Percentiles rank a stretch among this genome's conserved stretches.
Evolutionary conservation across 2,113 vertebrate genomes (phyloP).

Genomic region (Hippocampus zosterae): DNA sequence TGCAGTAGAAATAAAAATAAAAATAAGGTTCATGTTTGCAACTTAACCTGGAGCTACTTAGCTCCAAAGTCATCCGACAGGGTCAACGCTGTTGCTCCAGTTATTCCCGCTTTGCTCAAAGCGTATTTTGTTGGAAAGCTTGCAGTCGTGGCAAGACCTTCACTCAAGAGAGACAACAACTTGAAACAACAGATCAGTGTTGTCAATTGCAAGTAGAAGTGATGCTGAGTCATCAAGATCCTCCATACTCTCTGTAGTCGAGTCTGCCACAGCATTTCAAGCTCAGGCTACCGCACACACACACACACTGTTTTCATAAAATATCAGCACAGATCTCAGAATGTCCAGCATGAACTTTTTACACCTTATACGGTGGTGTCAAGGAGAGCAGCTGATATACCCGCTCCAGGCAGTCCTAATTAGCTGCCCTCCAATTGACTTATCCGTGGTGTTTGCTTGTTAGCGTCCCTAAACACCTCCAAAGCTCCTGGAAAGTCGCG

Average conservation of each 20-base stretch:
- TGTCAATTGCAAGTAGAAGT: slow-evolving; percentile 20
- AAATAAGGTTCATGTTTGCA: too few relatives aligned
- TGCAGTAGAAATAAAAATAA: too few relatives aligned
- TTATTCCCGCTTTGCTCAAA: too few relatives aligned
- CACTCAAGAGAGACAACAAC: too few relatives aligned
- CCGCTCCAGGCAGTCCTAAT: neutral
- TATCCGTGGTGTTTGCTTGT: neutral
- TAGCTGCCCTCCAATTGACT: neutral
- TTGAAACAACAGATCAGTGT: slow-evolving; percentile 2
- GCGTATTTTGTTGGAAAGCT: too few relatives aligned
- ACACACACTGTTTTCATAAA: neutral
- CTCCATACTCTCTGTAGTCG: neutral
- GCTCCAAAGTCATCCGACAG: too few relatives aligned
- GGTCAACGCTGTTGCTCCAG: too few relatives aligned
- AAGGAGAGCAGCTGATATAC: neutral
- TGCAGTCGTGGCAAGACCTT: too few relatives aligned
- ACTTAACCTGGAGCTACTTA: too few relatives aligned
- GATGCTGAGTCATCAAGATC: slow-evolving; percentile 1
- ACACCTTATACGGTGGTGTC: neutral
- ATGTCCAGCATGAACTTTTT: neutral
- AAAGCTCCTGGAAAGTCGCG: neutral
- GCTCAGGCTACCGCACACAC: too few relatives aligned
- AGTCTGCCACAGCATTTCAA: neutral
- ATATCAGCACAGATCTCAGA: neutral
- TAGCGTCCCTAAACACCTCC: neutral